Evolutionary conservation across 2,888 invertebrate species (phyloP).

Genomic region (Drosophila parthenogenetica): DNA sequence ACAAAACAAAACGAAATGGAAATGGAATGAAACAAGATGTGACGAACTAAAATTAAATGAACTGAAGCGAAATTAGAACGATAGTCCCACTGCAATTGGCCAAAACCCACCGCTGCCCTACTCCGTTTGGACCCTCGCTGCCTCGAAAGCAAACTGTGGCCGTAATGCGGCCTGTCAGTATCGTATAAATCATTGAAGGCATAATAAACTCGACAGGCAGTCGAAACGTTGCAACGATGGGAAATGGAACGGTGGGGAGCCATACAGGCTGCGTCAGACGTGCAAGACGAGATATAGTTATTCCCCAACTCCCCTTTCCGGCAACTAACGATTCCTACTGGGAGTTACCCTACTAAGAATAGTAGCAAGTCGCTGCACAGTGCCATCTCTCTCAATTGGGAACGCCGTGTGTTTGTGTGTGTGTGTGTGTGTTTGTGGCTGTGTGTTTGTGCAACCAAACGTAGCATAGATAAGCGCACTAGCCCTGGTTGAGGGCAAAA

Average conservation of each 20-base stretch:
- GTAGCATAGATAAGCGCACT: constrained; percentile 61
- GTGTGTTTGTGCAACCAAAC: constrained; percentile 41
- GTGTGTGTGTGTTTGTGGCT: constrained; percentile 16
- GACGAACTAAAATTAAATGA: constrained; percentile 25
- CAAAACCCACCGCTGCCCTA: not conserved
- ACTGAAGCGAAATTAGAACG: constrained; percentile 33
- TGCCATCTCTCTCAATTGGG: constrained; percentile 49
- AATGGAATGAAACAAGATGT: constrained; percentile 31
- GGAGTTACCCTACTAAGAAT: constrained; percentile 1
- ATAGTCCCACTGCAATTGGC: constrained; percentile 14
- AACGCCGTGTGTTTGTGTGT: constrained; percentile 31
- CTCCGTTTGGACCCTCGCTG: not conserved
- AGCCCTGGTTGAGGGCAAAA: constrained; percentile 65
- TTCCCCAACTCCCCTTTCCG: not conserved
- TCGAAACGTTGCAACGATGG: constrained; percentile 16
- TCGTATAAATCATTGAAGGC: constrained; percentile 64
- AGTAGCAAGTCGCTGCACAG: constrained; percentile 15
- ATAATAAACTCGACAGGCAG: constrained; percentile 66
- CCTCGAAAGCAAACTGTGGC: constrained; percentile 22
- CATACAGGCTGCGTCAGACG: constrained; percentile 28
- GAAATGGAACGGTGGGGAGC: not conserved
- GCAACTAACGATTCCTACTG: constrained; percentile 3
- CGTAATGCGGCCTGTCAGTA: constrained; percentile 57
- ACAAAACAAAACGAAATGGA: constrained; percentile 29
- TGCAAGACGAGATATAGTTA: constrained; percentile 28